These are phyloP conservation scores for Bubo scandiacus DNA, from an alignment of 2,113 vertebrate genomes.

Conservation along the genomic window DNA sequence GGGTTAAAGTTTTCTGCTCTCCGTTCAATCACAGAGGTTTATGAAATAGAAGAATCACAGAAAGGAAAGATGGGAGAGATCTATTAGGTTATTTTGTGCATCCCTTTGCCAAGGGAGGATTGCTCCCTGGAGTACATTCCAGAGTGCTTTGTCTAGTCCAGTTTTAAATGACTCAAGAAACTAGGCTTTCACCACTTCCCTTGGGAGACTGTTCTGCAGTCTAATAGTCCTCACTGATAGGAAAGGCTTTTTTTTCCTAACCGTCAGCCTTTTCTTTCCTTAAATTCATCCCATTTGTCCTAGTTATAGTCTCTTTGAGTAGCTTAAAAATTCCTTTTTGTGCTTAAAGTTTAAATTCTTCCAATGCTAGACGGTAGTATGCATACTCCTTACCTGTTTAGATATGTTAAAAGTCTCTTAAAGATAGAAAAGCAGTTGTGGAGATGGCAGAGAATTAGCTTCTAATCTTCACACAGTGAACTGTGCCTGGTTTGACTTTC, in stretches of 20 bases:
- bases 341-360: not conserved
- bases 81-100: slow-evolving; percentile 51
- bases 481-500: not conserved
- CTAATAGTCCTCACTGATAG: slow-evolving; percentile 45
- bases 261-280: slow-evolving; percentile 27
- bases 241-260: slow-evolving; percentile 28
- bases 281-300: slow-evolving; percentile 41
- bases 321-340: not conserved
- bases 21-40: slow-evolving; percentile 19
- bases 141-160: slow-evolving; percentile 59
- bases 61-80: slow-evolving; percentile 15
- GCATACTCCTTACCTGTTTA: slow-evolving; percentile 13
- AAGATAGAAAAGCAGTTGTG: not conserved
- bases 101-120: slow-evolving; percentile 51
- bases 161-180: slow-evolving; percentile 46
- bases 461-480: not conserved
- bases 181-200: slow-evolving; percentile 50
- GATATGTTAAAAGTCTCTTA: not conserved
- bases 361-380: not conserved
- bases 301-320: not conserved
- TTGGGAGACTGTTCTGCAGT: slow-evolving; percentile 45
- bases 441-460: not conserved
- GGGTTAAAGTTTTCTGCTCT: slow-evolving; percentile 46
- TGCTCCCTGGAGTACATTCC: slow-evolving; percentile 41
- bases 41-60: slow-evolving; percentile 22